Evolutionary conservation across 2,888 invertebrate genomes (phyloP), one percentile per base, ranked within the genome.

Genomic region (Eulithis prunata): DNA sequence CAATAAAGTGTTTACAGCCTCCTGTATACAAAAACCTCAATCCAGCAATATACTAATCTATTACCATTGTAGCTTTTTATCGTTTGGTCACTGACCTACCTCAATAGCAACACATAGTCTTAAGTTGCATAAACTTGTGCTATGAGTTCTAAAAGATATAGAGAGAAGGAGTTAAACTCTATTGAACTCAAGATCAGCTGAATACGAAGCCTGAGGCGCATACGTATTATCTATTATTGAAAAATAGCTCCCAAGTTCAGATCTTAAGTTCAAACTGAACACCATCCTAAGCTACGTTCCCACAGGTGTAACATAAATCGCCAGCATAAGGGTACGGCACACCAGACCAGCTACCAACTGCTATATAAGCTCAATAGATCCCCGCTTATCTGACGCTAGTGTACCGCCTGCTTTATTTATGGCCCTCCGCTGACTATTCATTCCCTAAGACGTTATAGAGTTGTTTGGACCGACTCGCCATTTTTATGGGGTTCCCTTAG

Each of bases 291-390:
- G 77, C 78, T 67, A 71, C 61, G 75, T 77, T 78, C 78, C 75
- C 85, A 81, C 86, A 87, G 86, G 87, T 87, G 84, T 75, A 84
- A 64, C 73, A 87, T 87, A 87, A 87, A 87, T 87, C 77, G 70
- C 70, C 68, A 63, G 73, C 80, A 79, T 81, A 85, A 86, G 84
- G 85, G 79, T 69, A 66, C 64, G 60, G 64, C 64, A 66, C 78
- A 75, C 75, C 68, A 75, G 76, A 78, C 80, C 79, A 82, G 79
- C 82, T 80, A 79, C 82, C 84, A 83, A 87, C 84, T 84, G 86
- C 82, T 87, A 85, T 88, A 88, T 88, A 89, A 88, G 85, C 87
- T 83, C 87, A 84, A 88, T 90, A 87, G 86, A 89, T 88, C 85
- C 84, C 80, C 85, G 85, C 86, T 88, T 89, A 89, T 89, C 89